Evolutionary conservation across 2,888 invertebrate genomes (phyloP).

Genomic region (Apamea crenata): DNA sequence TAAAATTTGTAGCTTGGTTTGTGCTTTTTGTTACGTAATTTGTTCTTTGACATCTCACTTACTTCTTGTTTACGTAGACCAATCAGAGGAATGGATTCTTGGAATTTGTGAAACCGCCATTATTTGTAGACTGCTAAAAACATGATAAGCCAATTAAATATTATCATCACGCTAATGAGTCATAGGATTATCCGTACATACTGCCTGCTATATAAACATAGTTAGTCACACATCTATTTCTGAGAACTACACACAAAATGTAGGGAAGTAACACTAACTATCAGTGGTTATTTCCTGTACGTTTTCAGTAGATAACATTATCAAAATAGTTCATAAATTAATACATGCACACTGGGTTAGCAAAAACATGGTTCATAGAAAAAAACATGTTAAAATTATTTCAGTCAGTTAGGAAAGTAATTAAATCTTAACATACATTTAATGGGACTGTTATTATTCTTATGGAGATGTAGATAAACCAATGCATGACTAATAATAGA

Average conservation of each 20-base stretch:
- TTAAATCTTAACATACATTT: background rate
- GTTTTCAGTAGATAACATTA: constrained; percentile 63
- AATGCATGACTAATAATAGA: constrained; percentile 62
- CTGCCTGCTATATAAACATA: constrained; percentile 6
- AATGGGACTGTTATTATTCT: background rate
- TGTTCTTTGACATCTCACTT: constrained; percentile 81
- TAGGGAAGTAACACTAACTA: constrained; percentile 64
- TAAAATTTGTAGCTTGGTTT: constrained; percentile 86
- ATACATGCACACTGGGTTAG: constrained; percentile 20
- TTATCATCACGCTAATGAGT: constrained; percentile 61
- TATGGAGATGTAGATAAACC: constrained; percentile 8
- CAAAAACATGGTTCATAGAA: constrained; percentile 1
- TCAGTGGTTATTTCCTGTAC: constrained; percentile 70
- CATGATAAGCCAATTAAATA: constrained; percentile 52
- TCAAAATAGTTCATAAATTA: constrained; percentile 56
- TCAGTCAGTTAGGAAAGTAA: background rate
- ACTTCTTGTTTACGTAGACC: constrained; percentile 67
- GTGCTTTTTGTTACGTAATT: constrained; percentile 85
- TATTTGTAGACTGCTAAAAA: constrained; percentile 83
- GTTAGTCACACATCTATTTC: constrained; percentile 38
- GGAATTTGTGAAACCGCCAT: constrained; percentile 83
- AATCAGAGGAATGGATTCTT: constrained; percentile 88
- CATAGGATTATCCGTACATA: constrained; percentile 34
- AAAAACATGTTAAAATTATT: background rate
- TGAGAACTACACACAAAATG: constrained; percentile 31